Conservation (phyloP, 2,888 invertebrate species). For the Sinotaia quadrata region DNA sequence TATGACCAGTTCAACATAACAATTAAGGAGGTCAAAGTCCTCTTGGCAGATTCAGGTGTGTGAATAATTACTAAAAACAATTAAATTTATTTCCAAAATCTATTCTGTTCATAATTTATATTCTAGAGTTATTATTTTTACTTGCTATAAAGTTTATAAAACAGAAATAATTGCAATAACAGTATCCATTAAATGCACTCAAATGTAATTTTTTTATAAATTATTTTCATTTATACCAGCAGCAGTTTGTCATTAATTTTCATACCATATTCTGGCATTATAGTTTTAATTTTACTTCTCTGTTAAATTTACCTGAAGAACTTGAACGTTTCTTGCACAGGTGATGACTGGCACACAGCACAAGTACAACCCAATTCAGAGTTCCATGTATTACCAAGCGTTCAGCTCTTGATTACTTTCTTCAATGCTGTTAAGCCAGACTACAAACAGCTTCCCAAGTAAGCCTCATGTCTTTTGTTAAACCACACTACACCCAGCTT, state of each 20-base stretch:
- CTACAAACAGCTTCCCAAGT: slow-evolving; percentile 79
- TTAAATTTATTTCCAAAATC: too few species aligned
- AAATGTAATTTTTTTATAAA: too few species aligned
- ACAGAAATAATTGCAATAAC: too few species aligned
- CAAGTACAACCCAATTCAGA: slow-evolving; percentile 82
- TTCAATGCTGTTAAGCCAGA: slow-evolving; percentile 84
- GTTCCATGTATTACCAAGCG: slow-evolving; percentile 82
- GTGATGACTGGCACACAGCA: slow-evolving; percentile 83
- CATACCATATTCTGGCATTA: too few species aligned
- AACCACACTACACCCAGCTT: slow-evolving; percentile 80
- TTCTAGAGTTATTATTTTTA: too few species aligned
- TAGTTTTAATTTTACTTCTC: not conserved
- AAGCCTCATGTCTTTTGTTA: slow-evolving; percentile 72
- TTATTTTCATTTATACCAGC: too few species aligned
- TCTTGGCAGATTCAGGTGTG: slow-evolving; percentile 77
- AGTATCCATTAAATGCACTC: too few species aligned
- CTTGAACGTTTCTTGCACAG: slow-evolving; percentile 66
- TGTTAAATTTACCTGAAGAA: not conserved
- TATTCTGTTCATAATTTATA: too few species aligned
- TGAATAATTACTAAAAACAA: too few species aligned
- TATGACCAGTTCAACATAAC: slow-evolving; percentile 84
- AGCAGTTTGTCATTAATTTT: too few species aligned
- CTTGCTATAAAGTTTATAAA: too few species aligned
- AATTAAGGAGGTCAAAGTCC: slow-evolving; percentile 80
- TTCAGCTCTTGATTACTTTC: slow-evolving; percentile 79